phyloP scores from a whole-genome alignment of 2,797 vertebrate genomes.

The Cossypha niveicapilla region DNA sequence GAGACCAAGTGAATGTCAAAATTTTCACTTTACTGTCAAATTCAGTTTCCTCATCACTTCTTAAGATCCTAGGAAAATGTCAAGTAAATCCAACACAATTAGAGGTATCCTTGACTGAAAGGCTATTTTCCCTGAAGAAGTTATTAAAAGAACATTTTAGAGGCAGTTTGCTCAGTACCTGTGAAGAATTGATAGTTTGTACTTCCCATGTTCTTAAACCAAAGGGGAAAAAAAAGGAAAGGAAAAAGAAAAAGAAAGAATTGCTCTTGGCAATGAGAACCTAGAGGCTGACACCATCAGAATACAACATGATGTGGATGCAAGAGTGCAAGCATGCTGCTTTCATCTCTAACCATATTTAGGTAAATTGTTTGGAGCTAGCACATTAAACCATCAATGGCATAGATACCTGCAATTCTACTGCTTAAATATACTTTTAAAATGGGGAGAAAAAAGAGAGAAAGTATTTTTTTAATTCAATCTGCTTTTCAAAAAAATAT shows the following conservation, averaged over 20 bases:
- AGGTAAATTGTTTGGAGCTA: not conserved
- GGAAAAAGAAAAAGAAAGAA: not conserved
- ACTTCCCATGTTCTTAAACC: conserved; percentile 11
- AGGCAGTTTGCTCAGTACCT: conserved; percentile 52
- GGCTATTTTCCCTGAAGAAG: conserved; percentile 63
- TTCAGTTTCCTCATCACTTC: conserved; percentile 50
- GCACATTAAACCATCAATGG: not conserved
- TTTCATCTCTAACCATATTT: not conserved
- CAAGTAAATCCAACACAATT: conserved; percentile 65
- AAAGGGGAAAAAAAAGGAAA: not conserved
- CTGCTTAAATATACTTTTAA: not conserved
- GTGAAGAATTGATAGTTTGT: conserved; percentile 61
- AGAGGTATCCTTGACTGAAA: conserved; percentile 60
- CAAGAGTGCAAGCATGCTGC: not conserved
- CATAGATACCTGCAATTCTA: not conserved
- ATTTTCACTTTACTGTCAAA: conserved; percentile 62
- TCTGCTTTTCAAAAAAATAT: not conserved
- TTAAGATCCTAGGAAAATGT: conserved; percentile 64
- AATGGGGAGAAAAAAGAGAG: rapidly evolving
- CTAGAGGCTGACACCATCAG: not conserved
- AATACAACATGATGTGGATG: not conserved
- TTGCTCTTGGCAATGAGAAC: not conserved
- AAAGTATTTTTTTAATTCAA: not conserved
- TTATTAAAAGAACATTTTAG: conserved; percentile 68
- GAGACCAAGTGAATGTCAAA: conserved; percentile 60